Conservation (phyloP, 2,113 vertebrate genomes). For the Serinus canaria region DNA sequence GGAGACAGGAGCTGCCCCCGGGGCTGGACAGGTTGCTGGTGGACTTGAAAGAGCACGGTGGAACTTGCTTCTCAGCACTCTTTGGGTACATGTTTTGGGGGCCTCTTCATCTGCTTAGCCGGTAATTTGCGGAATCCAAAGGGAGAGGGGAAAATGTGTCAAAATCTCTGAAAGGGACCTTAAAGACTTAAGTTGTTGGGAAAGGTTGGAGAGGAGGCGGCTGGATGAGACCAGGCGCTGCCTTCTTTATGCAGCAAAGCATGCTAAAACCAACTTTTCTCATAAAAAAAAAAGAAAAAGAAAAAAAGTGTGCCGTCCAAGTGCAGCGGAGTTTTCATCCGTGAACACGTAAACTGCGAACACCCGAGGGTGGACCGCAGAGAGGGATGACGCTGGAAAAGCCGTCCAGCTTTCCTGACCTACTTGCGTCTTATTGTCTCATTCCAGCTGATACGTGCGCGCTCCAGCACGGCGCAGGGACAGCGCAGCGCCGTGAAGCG, state of each 20-base stretch:
- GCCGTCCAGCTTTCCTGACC: neutral
- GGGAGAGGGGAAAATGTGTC: accelerated
- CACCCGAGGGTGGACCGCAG: no score
- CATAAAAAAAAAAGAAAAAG: neutral
- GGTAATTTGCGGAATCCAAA: neutral
- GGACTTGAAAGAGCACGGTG: accelerated
- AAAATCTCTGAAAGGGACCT: neutral
- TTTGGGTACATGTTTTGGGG: accelerated
- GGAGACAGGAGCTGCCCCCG: neutral
- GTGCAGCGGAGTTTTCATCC: neutral
- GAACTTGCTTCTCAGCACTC: neutral
- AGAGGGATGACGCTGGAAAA: neutral
- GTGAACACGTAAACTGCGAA: neutral
- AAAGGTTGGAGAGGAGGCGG: neutral
- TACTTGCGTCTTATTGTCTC: no score
- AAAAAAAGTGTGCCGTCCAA: no score
- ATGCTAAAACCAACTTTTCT: neutral
- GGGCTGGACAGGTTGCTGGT: neutral
- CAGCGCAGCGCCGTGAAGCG: neutral
- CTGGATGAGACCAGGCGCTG: neutral
- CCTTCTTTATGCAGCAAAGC: neutral
- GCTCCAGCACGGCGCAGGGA: neutral
- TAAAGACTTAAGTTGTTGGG: neutral
- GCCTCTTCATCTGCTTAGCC: neutral
- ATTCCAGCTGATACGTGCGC: neutral